A percentile compares a stretch with the other conserved stretches of the same genome.
These are phyloP conservation scores for Craseonycteris thonglongyai DNA, from an alignment of 2,113 vertebrate genomes.

Conservation along the genomic window DNA sequence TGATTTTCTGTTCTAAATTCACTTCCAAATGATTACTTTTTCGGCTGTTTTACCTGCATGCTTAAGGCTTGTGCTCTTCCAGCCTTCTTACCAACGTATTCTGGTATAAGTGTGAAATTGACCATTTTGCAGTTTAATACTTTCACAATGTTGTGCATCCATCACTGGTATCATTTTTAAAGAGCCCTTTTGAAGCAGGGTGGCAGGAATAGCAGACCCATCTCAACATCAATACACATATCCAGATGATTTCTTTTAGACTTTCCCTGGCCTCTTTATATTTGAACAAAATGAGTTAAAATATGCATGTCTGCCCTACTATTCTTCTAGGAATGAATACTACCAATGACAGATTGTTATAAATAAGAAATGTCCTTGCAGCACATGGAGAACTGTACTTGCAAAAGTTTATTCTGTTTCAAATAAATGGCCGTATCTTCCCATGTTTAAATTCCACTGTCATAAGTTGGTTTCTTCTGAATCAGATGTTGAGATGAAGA, in stretches of 20 bases:
- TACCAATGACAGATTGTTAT: not conserved
- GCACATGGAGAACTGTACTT: not conserved
- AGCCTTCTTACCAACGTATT: not conserved
- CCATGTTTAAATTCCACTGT: not conserved
- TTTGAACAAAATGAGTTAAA: not conserved
- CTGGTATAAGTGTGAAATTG: not conserved
- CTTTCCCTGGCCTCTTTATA: not conserved
- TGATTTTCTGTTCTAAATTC: not conserved
- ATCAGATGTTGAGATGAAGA: not conserved
- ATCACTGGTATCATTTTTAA: not conserved
- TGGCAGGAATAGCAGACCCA: not conserved
- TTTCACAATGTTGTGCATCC: not conserved
- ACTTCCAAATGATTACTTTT: not conserved
- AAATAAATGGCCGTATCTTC: not conserved
- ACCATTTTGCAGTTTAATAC: not conserved
- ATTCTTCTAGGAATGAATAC: not conserved
- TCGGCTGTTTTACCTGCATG: not conserved
- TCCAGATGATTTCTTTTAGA: not conserved
- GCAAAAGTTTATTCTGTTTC: not conserved
- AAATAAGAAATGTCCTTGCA: not conserved
- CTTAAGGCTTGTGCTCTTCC: not conserved
- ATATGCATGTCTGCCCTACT: not conserved
- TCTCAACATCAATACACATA: not conserved
- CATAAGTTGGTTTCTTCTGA: not conserved
- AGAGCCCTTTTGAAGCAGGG: not conserved